A percentile compares a stretch with the other conserved stretches of the same genome.
Conservation (phyloP, 2,888 invertebrate genomes). For the Lutraria lutraria region DNA sequence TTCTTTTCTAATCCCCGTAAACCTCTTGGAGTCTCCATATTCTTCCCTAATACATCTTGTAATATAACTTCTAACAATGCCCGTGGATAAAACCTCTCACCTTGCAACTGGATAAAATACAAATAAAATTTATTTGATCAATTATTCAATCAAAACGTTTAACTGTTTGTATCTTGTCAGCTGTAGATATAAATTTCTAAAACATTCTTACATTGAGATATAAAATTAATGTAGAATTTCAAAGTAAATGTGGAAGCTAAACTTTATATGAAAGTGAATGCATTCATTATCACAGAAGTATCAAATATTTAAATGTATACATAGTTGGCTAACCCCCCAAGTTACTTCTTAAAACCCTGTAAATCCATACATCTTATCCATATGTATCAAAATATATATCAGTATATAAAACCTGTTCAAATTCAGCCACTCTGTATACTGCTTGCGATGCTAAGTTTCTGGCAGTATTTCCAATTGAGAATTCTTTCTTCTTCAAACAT, state of each 20-base stretch:
- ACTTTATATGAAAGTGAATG: too few species aligned
- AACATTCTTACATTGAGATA: background rate
- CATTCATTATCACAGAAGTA: too few species aligned
- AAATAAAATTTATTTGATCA: background rate
- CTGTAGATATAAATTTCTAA: background rate
- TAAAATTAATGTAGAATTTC: too few species aligned
- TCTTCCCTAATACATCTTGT: conserved; percentile 86
- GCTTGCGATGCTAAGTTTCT: conserved; percentile 95
- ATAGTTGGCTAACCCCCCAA: too few species aligned
- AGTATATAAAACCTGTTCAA: conserved; percentile 49
- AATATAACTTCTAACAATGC: conserved; percentile 90
- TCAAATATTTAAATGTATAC: too few species aligned
- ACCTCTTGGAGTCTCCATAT: conserved; percentile 75
- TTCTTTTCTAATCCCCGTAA: conserved; percentile 89
- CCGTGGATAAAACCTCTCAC: conserved; percentile 91
- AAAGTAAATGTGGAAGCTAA: background rate
- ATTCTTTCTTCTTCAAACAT: conserved; percentile 78
- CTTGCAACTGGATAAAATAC: conserved; percentile 87
- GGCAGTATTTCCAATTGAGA: conserved; percentile 91
- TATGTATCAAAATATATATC: background rate
- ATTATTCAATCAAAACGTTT: background rate
- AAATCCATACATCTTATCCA: background rate
- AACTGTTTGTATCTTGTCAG: background rate
- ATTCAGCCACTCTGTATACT: conserved; percentile 90
- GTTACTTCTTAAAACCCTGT: background rate